Conservation (phyloP, 2,797 vertebrate genomes). For the Alectoris magna region DNA sequence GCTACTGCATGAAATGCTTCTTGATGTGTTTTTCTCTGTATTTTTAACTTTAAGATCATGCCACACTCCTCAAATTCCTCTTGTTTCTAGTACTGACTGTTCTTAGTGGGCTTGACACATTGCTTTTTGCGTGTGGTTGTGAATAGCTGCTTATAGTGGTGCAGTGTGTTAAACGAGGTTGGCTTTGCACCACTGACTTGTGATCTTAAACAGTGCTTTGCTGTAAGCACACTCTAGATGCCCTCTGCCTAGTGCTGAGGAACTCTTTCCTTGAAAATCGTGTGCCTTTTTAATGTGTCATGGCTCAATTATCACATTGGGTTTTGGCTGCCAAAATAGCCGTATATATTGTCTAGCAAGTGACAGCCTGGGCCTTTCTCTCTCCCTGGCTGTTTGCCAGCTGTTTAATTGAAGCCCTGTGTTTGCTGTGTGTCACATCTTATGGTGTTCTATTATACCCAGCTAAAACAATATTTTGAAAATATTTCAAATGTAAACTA, state of each 20-base stretch:
- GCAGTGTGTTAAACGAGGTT: not conserved
- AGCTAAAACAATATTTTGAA: conserved; percentile 80
- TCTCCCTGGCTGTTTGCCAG: conserved; percentile 76
- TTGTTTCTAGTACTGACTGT: not conserved
- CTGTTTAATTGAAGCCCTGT: conserved; percentile 77
- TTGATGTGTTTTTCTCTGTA: not conserved
- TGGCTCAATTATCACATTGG: conserved; percentile 76
- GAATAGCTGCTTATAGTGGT: not conserved
- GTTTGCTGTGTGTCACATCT: conserved; percentile 76
- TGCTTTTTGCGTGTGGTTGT: not conserved
- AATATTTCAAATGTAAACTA: conserved; percentile 74
- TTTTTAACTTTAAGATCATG: not conserved
- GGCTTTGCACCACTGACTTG: not conserved
- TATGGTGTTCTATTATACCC: conserved; percentile 72
- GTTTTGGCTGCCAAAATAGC: conserved; percentile 74
- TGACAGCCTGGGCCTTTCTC: conserved; percentile 72
- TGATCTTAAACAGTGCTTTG: not conserved
- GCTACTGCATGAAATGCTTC: not conserved
- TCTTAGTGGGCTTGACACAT: not conserved
- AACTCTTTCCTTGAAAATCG: conserved; percentile 58
- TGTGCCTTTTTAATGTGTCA: conserved; percentile 74
- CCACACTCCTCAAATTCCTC: not conserved
- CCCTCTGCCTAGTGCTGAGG: conserved; percentile 40
- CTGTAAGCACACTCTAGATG: conserved; percentile 16
- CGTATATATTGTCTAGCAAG: conserved; percentile 73